These are phyloP conservation scores for Scarus forsteni DNA, from an alignment of 2,797 vertebrate genomes.

Conservation along the genomic window DNA sequence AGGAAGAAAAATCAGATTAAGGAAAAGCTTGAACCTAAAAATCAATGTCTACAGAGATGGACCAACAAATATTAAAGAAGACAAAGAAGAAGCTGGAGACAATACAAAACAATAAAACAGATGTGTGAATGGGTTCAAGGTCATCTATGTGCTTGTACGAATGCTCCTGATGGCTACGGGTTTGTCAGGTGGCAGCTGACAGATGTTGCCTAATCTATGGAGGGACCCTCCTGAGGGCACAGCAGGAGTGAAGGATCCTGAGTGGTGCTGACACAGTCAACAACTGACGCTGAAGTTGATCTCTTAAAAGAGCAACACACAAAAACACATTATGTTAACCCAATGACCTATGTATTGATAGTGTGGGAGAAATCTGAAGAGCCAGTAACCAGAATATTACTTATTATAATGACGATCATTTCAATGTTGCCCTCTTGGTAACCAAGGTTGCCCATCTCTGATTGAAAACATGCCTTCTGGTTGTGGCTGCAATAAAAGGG, in stretches of 20 bases:
- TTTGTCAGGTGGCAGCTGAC: slow-evolving; percentile 72
- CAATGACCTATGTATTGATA: background rate
- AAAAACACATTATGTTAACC: too few relatives aligned
- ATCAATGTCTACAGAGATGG: slow-evolving; percentile 17
- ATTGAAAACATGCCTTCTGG: too few relatives aligned
- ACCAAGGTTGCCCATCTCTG: too few relatives aligned
- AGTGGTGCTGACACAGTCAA: slow-evolving; percentile 59
- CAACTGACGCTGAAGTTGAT: slow-evolving; percentile 40
- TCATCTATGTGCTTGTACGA: slow-evolving; percentile 9
- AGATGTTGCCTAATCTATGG: slow-evolving; percentile 83
- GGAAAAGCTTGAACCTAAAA: slow-evolving; percentile 1
- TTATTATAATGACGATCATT: too few relatives aligned
- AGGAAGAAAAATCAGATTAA: slow-evolving; percentile 11
- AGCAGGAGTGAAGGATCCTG: slow-evolving; percentile 60
- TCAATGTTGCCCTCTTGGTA: too few relatives aligned
- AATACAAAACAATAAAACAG: slow-evolving; percentile 25
- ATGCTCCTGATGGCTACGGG: slow-evolving; percentile 29
- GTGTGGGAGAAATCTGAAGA: too few relatives aligned
- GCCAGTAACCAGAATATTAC: too few relatives aligned
- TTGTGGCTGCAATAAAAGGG: too few relatives aligned
- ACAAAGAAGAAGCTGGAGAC: slow-evolving; percentile 12
- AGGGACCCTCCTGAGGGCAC: slow-evolving; percentile 51
- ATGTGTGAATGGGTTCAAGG: background rate
- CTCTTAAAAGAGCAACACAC: slow-evolving; percentile 43
- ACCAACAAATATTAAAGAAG: slow-evolving; percentile 18